Evolutionary conservation across 2,113 vertebrate genomes (phyloP), one percentile per base, ranked within the genome.

Genomic region (Tachycineta bicolor): DNA sequence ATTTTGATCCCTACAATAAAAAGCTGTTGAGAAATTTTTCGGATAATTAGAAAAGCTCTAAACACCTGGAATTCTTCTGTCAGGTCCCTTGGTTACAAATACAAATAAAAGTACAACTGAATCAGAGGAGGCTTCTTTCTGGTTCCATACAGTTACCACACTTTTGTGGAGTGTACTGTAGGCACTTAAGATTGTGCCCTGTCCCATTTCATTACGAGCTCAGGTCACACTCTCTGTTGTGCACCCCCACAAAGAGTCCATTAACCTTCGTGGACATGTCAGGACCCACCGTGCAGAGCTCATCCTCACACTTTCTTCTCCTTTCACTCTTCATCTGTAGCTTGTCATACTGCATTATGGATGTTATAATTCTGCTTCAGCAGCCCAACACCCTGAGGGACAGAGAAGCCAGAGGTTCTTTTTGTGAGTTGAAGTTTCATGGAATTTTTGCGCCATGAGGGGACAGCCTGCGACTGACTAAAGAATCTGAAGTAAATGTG

Each of bases 201-300:
- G n/a, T 68, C 37, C 39, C 46, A 37, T 49, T 73, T 89, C 13
- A 10, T 20, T 20, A 16, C 1, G 2, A 41, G 31, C 20, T 64
- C 44, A 80, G 63, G 29, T 83, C 67, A 60, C 12, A 16, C 9
- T 49, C 21, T 22, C 58, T 76, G 43, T 50, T 68, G 14, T 10
- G 8, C 6, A 33, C 2, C 11, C 23, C 37, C 26, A 85, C 34
- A 63, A 56, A 52, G 25, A 58, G 14, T 29, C 8, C 5, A 4
- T 24, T 37, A 71, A 68, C 28, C 10, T 39, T 44, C 3, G 1
- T 0, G 2, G 43, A 58, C n/a, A 65, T 0, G 0, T 44, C 47
- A 37, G 17, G 18, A 37, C 25, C 22, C 2, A 1, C 47, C 19
- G 13, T 33, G 22, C 20, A 56, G 22, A 52, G 46, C 37, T 56